Evolutionary conservation across 1,140 invertebrate species (phyloP).

Genomic region (Muscidifurax raptorellus): DNA sequence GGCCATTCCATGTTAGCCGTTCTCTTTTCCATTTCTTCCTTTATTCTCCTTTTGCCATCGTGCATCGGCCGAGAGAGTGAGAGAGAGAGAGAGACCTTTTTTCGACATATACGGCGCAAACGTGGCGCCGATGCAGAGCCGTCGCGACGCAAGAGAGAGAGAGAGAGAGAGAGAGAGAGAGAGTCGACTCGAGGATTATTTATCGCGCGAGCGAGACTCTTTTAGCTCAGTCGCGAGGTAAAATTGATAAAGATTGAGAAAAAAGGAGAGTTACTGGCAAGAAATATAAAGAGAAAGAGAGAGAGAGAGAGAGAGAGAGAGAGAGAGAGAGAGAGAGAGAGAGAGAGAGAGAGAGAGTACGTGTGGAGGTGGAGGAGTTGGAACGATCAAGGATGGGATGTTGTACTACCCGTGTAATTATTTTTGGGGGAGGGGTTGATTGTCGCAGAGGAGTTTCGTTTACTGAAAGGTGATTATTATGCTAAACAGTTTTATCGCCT

Average conservation of each 20-base stretch:
- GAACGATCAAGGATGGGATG: too few relatives aligned
- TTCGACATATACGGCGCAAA: conserved; percentile 66
- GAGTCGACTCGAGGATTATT: not conserved
- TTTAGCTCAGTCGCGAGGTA: not conserved
- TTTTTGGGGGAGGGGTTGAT: too few relatives aligned
- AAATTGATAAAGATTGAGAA: conserved; percentile 2
- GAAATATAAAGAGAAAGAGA: not conserved
- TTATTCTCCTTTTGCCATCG: conserved; percentile 61
- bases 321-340: not conserved
- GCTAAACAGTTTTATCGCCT: too few relatives aligned
- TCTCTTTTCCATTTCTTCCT: conserved; percentile 68
- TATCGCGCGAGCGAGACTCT: not conserved
- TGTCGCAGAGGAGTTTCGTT: too few relatives aligned
- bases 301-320: not conserved
- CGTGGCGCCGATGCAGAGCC: conserved; percentile 66
- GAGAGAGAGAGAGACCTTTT: conserved; percentile 57
- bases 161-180: not conserved
- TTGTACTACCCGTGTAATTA: too few relatives aligned
- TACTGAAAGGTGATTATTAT: too few relatives aligned
- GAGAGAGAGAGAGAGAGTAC: too few relatives aligned
- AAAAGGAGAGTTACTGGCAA: not conserved
- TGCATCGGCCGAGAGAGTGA: conserved; percentile 49
- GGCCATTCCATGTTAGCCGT: conserved; percentile 75
- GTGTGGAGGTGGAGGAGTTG: not conserved
- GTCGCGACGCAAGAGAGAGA: not conserved